phyloP scores from a whole-genome alignment of 2,888 invertebrate species.

The Sussaba pulchella region DNA sequence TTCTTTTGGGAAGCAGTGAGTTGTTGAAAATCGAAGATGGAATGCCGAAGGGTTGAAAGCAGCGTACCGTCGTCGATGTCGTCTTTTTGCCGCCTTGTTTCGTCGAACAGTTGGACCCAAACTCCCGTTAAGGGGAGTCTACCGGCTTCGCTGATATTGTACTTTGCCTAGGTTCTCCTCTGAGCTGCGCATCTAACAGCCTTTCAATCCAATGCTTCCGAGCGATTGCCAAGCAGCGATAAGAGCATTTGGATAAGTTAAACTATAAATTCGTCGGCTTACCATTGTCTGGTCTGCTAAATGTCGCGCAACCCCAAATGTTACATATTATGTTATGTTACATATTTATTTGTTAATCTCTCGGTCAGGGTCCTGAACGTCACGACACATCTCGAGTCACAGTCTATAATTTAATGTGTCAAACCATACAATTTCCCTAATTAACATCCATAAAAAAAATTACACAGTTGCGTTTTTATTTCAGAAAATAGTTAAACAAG shows the following conservation, averaged over 20 bases:
- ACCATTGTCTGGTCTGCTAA: constrained; percentile 82
- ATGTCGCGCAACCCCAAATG: constrained; percentile 82
- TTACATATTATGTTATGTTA: no score
- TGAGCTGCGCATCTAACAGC: constrained; percentile 42
- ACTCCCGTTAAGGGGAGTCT: constrained; percentile 42
- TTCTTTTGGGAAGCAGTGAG: constrained; percentile 63
- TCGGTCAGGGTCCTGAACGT: no score
- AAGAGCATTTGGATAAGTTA: constrained; percentile 83
- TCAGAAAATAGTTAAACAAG: no score
- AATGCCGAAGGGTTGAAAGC: constrained; percentile 83
- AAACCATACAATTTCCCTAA: no score
- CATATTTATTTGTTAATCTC: no score
- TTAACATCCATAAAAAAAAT: no score
- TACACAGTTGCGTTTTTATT: no score
- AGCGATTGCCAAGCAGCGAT: constrained; percentile 75
- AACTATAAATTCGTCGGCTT: constrained; percentile 84
- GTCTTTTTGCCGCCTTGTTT: constrained; percentile 61
- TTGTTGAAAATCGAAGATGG: constrained; percentile 82
- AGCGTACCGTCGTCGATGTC: constrained; percentile 52
- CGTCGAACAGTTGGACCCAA: constrained; percentile 56
- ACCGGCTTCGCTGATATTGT: constrained; percentile 29
- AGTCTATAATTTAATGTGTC: no score
- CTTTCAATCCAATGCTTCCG: constrained; percentile 70
- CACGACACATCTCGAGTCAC: no score
- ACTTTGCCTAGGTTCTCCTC: constrained; percentile 40